Conservation (phyloP, 2,888 invertebrate genomes). For the Blastobasis adustella region DNA sequence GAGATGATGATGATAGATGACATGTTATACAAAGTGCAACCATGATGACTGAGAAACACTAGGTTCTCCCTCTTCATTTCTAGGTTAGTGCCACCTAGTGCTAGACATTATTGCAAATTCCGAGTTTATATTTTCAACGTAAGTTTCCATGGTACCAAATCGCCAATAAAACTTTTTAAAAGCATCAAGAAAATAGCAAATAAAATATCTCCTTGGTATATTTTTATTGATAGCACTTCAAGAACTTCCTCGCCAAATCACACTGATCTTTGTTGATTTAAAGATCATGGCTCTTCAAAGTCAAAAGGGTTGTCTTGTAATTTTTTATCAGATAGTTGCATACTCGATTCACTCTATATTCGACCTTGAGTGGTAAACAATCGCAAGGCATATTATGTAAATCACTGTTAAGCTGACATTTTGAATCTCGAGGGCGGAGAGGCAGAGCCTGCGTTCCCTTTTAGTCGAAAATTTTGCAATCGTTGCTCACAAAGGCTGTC, state of each 20-base stretch:
- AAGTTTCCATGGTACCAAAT: too few species aligned
- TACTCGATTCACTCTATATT: constrained; percentile 18
- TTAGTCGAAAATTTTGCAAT: constrained; percentile 46
- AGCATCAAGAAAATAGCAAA: too few species aligned
- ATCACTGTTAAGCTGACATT: constrained; percentile 52
- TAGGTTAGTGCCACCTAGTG: too few species aligned
- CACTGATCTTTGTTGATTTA: constrained; percentile 1
- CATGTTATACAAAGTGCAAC: too few species aligned
- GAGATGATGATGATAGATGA: too few species aligned
- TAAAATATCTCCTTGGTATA: too few species aligned
- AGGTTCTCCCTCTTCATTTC: too few species aligned
- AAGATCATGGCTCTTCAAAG: constrained; percentile 24
- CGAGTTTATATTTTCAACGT: too few species aligned
- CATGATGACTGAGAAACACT: too few species aligned
- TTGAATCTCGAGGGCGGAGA: constrained; percentile 41
- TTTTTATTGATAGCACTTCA: background rate
- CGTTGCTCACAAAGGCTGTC: constrained; percentile 10
- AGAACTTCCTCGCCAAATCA: constrained; percentile 1
- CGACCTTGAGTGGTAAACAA: constrained; percentile 54
- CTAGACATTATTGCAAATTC: too few species aligned
- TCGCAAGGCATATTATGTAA: constrained; percentile 54
- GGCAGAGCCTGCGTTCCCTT: constrained; percentile 35
- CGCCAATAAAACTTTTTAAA: too few species aligned
- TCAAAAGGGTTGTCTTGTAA: constrained; percentile 19
- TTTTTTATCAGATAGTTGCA: constrained; percentile 19